These are phyloP conservation scores for Bembecia ichneumoniformis DNA, from an alignment of 2,888 invertebrate species.

Conservation along the genomic window DNA sequence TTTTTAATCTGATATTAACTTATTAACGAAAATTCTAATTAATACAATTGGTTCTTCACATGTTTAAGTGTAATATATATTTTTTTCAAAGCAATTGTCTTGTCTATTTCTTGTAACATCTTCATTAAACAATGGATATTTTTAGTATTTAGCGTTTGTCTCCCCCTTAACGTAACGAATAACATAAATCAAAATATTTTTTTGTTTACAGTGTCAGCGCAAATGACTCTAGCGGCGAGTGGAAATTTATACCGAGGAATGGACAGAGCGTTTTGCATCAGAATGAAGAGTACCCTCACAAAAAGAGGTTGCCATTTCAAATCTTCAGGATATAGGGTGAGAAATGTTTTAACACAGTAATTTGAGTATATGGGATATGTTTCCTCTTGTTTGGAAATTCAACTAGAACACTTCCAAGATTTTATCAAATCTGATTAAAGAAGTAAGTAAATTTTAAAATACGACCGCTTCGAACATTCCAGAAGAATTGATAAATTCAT, in stretches of 20 bases:
- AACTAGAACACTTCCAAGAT: constrained; percentile 2
- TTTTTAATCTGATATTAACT: too few species aligned
- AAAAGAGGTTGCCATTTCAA: constrained; percentile 98
- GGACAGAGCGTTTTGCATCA: constrained; percentile 92
- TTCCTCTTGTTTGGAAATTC: constrained; percentile 6
- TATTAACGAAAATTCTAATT: too few species aligned
- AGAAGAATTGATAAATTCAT: constrained; percentile 4
- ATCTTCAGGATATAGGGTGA: constrained; percentile 95
- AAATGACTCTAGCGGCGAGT: constrained; percentile 83
- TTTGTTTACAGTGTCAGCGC: constrained; percentile 80
- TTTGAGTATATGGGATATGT: neutral
- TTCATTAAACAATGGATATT: too few species aligned
- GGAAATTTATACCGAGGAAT: constrained; percentile 84
- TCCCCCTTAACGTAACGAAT: too few species aligned
- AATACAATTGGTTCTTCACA: too few species aligned
- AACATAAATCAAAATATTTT: too few species aligned
- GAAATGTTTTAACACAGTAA: constrained; percentile 24
- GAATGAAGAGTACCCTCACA: constrained; percentile 98
- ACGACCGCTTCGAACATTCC: neutral
- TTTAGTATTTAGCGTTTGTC: too few species aligned
- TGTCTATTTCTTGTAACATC: too few species aligned
- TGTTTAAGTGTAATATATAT: too few species aligned
- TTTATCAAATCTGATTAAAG: constrained; percentile 3
- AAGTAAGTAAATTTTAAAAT: constrained; percentile 1
- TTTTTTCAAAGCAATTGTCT: too few species aligned